These are phyloP conservation scores for Neodiprion pinetum DNA, from an alignment of 1,140 invertebrate species.

Conservation along the genomic window DNA sequence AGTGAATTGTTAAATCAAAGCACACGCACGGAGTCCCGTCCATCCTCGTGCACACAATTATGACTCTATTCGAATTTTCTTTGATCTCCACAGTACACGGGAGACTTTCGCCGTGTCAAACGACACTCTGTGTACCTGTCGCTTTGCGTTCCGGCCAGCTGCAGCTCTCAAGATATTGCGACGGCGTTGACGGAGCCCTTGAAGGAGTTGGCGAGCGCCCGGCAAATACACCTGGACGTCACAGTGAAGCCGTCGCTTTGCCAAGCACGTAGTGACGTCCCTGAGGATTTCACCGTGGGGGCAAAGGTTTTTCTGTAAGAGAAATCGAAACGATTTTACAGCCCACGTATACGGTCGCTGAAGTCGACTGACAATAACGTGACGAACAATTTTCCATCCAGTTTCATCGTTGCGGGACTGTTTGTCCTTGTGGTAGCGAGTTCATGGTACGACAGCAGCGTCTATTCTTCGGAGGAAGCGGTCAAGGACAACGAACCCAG, in stretches of 20 bases:
- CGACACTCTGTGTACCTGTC: slow-evolving; percentile 45
- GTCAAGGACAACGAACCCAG: slow-evolving; percentile 18
- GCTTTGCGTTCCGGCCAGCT: slow-evolving; percentile 51
- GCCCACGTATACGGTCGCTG: too few species aligned
- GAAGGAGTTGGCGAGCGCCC: slow-evolving; percentile 24
- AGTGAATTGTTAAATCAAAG: too few species aligned
- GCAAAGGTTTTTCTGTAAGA: slow-evolving; percentile 32
- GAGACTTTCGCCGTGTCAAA: slow-evolving; percentile 37
- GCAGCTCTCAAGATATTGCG: slow-evolving; percentile 39
- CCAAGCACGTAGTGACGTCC: slow-evolving; percentile 33
- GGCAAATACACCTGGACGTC: slow-evolving; percentile 31
- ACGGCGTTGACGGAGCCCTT: slow-evolving; percentile 30
- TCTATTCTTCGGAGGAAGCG: not conserved
- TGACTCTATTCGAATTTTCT: too few species aligned
- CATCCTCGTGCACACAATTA: too few species aligned
- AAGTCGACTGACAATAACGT: not conserved
- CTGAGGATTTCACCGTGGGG: slow-evolving; percentile 22
- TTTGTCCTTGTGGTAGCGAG: slow-evolving; percentile 32
- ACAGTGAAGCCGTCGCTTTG: slow-evolving; percentile 36
- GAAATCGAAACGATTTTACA: too few species aligned
- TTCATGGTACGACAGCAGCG: slow-evolving; percentile 39
- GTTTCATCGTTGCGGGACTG: slow-evolving; percentile 27
- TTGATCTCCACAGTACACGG: slow-evolving; percentile 30
- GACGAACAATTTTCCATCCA: slow-evolving; percentile 22
- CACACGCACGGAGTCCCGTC: too few species aligned